Percentiles rank a stretch among this genome's conserved stretches.
These are phyloP conservation scores for Sciurus niger DNA, from an alignment of 2,113 vertebrate species.

Conservation along the genomic window DNA sequence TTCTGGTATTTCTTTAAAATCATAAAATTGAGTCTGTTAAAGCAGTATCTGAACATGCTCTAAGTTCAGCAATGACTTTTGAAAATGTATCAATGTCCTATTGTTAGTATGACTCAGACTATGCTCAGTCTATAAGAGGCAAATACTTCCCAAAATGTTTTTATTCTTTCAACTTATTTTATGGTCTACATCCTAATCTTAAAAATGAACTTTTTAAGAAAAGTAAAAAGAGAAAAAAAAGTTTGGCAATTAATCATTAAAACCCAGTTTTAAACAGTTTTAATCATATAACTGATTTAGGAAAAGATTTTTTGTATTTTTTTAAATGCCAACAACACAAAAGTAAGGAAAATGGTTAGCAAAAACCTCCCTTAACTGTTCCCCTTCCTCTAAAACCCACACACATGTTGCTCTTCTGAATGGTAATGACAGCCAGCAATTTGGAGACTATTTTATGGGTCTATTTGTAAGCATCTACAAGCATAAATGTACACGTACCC, in stretches of 20 bases:
- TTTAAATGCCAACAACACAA: constrained; percentile 28
- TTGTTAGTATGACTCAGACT: neutral
- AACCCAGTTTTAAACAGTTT: constrained; percentile 8
- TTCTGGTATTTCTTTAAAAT: constrained; percentile 11
- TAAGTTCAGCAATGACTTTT: neutral
- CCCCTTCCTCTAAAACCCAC: rapidly evolving
- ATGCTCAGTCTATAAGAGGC: neutral
- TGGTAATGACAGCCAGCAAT: neutral
- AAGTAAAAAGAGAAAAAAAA: neutral
- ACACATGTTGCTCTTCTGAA: neutral
- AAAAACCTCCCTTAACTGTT: neutral
- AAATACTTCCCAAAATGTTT: neutral
- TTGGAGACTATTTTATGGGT: neutral
- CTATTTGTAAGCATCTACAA: neutral
- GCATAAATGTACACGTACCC: neutral
- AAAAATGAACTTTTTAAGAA: neutral
- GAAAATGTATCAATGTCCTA: neutral
- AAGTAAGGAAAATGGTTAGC: neutral
- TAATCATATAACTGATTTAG: neutral
- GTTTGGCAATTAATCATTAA: neutral
- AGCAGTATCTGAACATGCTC: neutral
- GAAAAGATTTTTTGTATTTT: constrained; percentile 20
- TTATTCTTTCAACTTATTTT: constrained; percentile 16
- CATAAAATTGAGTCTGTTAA: neutral
- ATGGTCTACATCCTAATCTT: neutral